phyloP scores from a whole-genome alignment of 2,888 invertebrate genomes.

The Eupithecia tripunctaria region DNA sequence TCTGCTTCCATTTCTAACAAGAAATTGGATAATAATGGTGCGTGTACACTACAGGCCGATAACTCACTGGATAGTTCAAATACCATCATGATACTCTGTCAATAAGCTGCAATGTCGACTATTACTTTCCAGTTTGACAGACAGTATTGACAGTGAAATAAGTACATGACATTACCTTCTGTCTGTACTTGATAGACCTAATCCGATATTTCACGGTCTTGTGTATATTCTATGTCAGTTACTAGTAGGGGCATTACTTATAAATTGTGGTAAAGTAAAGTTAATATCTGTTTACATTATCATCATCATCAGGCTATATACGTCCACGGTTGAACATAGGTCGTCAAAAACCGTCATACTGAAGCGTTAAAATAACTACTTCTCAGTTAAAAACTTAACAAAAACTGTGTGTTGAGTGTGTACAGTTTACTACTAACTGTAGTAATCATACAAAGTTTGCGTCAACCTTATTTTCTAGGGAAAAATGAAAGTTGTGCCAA shows the following conservation, averaged over 20 bases:
- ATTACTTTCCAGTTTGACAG: slow-evolving; percentile 30
- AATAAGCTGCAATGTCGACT: slow-evolving; percentile 18
- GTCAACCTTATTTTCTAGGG: no score
- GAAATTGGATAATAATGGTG: slow-evolving; percentile 15
- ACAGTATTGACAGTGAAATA: slow-evolving; percentile 35
- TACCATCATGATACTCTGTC: slow-evolving; percentile 22
- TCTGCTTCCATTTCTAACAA: not conserved
- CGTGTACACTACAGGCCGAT: not conserved
- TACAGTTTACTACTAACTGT: no score
- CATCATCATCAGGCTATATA: no score
- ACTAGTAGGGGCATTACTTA: slow-evolving; percentile 16
- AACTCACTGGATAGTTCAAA: slow-evolving; percentile 3
- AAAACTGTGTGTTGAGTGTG: no score
- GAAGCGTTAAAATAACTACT: no score
- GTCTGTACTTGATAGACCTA: slow-evolving; percentile 27
- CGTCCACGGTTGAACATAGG: no score
- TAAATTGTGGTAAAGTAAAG: slow-evolving; percentile 13
- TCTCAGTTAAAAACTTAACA: no score
- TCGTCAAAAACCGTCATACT: no score
- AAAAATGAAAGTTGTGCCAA: no score
- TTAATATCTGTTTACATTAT: no score
- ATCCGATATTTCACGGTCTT: slow-evolving; percentile 21
- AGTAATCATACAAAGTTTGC: no score
- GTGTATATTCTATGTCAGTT: slow-evolving; percentile 23
- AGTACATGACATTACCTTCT: slow-evolving; percentile 33